Evolutionary conservation across 2,113 vertebrate species (phyloP), one percentile per base, ranked within the genome.

Genomic region (Gallinago undulata): DNA sequence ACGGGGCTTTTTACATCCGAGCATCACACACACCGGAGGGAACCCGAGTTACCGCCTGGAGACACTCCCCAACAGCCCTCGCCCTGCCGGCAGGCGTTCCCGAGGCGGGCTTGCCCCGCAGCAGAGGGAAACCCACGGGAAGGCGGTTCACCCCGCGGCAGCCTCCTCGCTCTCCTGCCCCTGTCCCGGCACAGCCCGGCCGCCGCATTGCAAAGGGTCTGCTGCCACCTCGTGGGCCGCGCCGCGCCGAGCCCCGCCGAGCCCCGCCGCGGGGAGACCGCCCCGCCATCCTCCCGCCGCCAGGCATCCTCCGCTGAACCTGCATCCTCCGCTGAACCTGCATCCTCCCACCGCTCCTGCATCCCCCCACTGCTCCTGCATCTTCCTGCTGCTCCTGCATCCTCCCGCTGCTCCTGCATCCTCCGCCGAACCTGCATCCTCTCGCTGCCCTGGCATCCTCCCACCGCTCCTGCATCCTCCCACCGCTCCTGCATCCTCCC

Each of bases 151-250:
- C 6, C 48, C 72, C 37, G 18, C 55, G 24, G 82, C 90, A 17
- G n/a, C n/a, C 17, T 4, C 55, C 8, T 5, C 0, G 31, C 68
- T 15, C 25, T 19, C 31, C 27, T 4, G 37, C 47, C 33, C 69
- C 86, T 7, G 73, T 64, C 87, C 72, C 77, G 45, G 39, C 53
- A 5, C 27, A 78, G 83, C 88, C 48, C 75, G 23, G 50, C 62
- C 47, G 41, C 48, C 22, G 68, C 85, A 98, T 97, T 94, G 68
- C 95, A 90, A 96, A 90, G 97, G 95, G 92, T 98, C 95, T 97
- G 97, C 97, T 97, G 98, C 98, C 98, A 98, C 97, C 98, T 98
- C 96, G 97, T 97, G 98, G 98, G 74, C 84, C 78, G 12, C 70
- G 43, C 68, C 55, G 62, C 23, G 43, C 51, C 41, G 35, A 28